Base-by-base conservation (phyloP, 2,888 invertebrate genomes). In the Trimorus sp. region DNA sequence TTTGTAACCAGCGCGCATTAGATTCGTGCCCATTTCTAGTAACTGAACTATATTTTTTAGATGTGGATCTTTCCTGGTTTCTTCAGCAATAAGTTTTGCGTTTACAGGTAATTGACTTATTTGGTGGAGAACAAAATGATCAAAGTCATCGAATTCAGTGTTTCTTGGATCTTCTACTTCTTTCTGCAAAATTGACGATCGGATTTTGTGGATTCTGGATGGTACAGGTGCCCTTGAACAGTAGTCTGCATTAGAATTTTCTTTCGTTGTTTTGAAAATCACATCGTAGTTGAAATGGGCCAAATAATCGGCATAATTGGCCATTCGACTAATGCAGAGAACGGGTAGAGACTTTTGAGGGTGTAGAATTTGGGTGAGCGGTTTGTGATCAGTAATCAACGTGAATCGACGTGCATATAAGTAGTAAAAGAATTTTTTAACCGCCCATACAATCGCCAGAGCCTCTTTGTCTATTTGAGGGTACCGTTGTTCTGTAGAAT, bases 241-340 rank as follows among this genome's bases (percentile, higher is more conserved):
- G 51, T 69, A 77, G 45, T 77, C 62, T 36, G 62, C 77, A 45
- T 77, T 77, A 0, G 53, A 15, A 37, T 77, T 77, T 11, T 45
- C 14, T 12, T 78, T 56, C 4, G 71, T 70, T 11, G 66, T n/a
- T 53, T 53, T 60, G n/a, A 60, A 71, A 1, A 60, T 26, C 14
- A 79, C 16, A 14, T 73, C 54, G 9, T 37, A 73, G 38, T 79
- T 45, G 37, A 73, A 79, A 49, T 73, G 73, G 1, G 79, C 59
- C 7, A 73, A 37, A 37, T 79, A 79, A 15, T 79, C 79, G 1
- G 66, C 71, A 51, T 78, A 71, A 53, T 78, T 78, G 15, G 78
- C 71, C 78, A 78, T 78, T 7, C 70, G 56, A 66, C 71, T 78
- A 7, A 79, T 73, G 11, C 79, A 79, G 8, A 79, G 26, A 7